Percentiles rank a stretch among this genome's conserved stretches.
Evolutionary conservation across 2,113 vertebrate species (phyloP).

Genomic region (Zosterops pallidus): DNA sequence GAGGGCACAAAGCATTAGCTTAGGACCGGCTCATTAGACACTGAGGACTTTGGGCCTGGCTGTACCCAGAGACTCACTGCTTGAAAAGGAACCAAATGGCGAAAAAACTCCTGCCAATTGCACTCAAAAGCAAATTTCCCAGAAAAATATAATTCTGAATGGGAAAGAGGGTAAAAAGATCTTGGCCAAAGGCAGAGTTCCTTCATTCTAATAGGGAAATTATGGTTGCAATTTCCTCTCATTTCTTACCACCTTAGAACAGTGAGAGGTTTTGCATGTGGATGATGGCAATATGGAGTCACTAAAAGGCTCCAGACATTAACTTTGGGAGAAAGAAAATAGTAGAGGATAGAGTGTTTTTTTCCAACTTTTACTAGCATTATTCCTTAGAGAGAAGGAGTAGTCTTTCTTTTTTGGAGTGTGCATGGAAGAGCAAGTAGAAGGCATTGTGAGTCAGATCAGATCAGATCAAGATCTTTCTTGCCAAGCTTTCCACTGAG

Average conservation of each 20-base stretch:
- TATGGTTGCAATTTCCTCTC: not conserved
- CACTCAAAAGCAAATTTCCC: not conserved
- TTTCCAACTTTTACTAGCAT: not conserved
- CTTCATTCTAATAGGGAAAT: not conserved
- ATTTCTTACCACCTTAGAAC: not conserved
- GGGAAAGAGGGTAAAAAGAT: not conserved
- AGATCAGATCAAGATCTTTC: not conserved
- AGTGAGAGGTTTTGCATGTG: not conserved
- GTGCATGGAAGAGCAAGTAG: not conserved
- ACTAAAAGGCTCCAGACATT: not conserved
- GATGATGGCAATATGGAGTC: not conserved
- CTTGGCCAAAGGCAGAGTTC: not conserved
- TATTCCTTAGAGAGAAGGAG: not conserved
- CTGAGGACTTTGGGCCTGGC: not conserved
- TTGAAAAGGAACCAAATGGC: not conserved
- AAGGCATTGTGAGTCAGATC: not conserved
- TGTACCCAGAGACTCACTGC: fast-evolving
- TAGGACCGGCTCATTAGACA: not conserved
- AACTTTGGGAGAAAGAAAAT: not conserved
- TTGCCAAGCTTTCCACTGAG: not conserved
- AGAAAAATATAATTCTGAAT: not conserved
- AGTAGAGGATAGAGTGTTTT: not conserved
- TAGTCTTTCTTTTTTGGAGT: not conserved
- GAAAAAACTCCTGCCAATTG: not conserved
- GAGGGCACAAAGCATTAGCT: not conserved